Base-by-base conservation (phyloP, 2,113 vertebrate genomes). In the Scopus umbretta region DNA sequence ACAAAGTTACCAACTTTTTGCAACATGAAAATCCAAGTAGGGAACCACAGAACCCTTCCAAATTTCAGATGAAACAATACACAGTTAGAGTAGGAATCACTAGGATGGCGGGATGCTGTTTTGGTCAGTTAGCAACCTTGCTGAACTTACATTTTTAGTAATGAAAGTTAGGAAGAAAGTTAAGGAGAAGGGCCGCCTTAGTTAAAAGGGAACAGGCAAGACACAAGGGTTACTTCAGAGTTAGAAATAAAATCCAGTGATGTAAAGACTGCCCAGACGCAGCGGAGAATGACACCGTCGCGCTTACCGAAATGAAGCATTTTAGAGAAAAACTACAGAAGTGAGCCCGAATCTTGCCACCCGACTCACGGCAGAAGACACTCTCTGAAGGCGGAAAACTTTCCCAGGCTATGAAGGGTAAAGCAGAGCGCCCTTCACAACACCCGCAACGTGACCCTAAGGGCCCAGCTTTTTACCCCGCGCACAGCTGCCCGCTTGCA, bases 391-490 rank as follows among this genome's bases (percentile, higher is more conserved):
- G 16, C 43, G 29, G 5, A 68, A 76, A 93, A 95, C 90, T 95
- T 88, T 29, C 6, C 36, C 55, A 45, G 42, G 15, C n/a, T 7
- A 12, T 6, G 15, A 32, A 25, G n/a, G 16, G 10, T 1, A 43
- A 53, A 75, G 40, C 34, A 73, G 19, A 26, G 5, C 79, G 25
- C 9, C 19, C 34, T 82, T 36, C 43, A 7, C 79, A 15, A 34
- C 15, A 14, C 0, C 10, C 0, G 3, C 1, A 3, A 40, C 55
- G 27, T 16, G 5, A n/a, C 2, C 8, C 68, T 2, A 19, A 16
- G 30, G 11, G 13, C 42, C 15, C 59, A 45, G 19, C n/a, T 34
- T 20, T 29, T 30, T 5, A 18, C 2, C 53, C 5, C 1, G 10
- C 2, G 18, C 40, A 4, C 30, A 25, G 9, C n/a, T 11, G 19